Evolutionary conservation across 2,113 vertebrate species (phyloP), one percentile per base, ranked within the genome.

Genomic region (Alectura lathami): DNA sequence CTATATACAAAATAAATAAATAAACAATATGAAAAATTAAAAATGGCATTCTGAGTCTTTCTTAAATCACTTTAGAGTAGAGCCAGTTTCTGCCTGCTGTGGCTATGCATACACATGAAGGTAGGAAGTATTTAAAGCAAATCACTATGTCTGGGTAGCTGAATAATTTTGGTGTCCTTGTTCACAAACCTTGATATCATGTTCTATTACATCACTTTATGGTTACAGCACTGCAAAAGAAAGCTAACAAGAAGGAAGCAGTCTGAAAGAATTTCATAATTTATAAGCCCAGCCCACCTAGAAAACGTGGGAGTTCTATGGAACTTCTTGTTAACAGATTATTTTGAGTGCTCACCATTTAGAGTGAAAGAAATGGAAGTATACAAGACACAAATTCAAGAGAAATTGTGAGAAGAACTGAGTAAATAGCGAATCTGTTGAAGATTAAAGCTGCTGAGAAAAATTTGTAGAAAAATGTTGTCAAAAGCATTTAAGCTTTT

Each of bases 21-120:
- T 13, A 14, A 45, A 16, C 17, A 43, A 11, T 3, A 17, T 1
- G 17, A 72, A 45, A 26, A 5, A 17, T 8, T 42, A 34, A 66
- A 32, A 10, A 0, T 12, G 48, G 3, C 14, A 27, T 51, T 63
- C 75, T 51, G 5, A 36, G 64, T 66, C 40, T 59, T 30, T 60
- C 40, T 4, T 75, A 70, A 53, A 54, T 18, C 57, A 48, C 18
- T 59, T 67, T 7, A 59, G 48, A 85, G 0, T 15, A 45, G 20
- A 2, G 5, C 22, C 20, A 26, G 11, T 32, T 82, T 36, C 56
- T 68, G 15, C 18, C 8, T 1, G 0, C 5, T 70, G 13, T 76
- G 27, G 15, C 5, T 45, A n/a, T 1, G 1, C 15, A 32, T 32
- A 43, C 6, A 4, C 13, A 48, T 21, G 34, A 73, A 57, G 2